phyloP scores from a whole-genome alignment of 2,113 vertebrate species.

The Aegotheles bennettii region DNA sequence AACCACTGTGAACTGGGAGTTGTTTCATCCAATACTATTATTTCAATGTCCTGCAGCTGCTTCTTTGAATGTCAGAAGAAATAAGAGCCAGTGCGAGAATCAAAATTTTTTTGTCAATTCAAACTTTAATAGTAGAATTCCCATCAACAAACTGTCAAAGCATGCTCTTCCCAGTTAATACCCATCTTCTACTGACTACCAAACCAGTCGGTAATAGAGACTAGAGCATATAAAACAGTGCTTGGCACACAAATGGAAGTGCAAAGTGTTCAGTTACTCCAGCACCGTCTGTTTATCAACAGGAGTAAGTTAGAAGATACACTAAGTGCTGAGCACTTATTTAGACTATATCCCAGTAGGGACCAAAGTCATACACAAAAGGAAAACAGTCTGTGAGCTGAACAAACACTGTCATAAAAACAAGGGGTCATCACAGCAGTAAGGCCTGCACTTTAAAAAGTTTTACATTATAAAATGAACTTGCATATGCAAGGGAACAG shows the following conservation, averaged over 20 bases:
- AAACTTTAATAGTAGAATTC: constrained; percentile 5
- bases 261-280: neutral
- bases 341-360: neutral
- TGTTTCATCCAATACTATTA: neutral
- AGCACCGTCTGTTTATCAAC: neutral
- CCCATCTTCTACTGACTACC: neutral
- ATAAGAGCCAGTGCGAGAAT: neutral
- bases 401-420: neutral
- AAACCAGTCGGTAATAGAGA: neutral
- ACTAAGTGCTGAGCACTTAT: neutral
- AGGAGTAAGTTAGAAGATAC: neutral
- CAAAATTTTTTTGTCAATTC: neutral
- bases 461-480: neutral
- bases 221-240: neutral
- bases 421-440: neutral
- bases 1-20: neutral
- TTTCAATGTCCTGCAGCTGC: neutral
- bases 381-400: neutral
- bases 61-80: neutral
- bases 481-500: neutral
- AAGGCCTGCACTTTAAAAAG: neutral
- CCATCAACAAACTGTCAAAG: neutral
- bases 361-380: neutral
- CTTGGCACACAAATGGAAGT: neutral
- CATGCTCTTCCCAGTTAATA: neutral